Evolutionary conservation across 2,113 vertebrate species (phyloP), one percentile per base, ranked within the genome.

Genomic region (Poeciliopsis turrubarensis): DNA sequence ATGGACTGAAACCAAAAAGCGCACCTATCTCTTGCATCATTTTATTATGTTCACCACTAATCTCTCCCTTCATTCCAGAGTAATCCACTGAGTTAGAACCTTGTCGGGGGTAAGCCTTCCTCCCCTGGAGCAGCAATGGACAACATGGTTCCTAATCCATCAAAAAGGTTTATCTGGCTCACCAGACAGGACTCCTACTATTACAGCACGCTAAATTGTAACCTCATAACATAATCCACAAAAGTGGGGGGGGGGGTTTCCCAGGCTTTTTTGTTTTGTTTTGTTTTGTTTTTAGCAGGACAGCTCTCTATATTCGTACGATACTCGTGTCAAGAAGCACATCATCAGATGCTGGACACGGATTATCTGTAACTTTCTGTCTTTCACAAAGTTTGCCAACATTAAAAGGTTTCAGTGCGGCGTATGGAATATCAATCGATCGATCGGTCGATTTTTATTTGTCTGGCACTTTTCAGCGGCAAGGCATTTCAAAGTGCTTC

Each of bases 1-100:
- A 70, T 68, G 61, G 78, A 60, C 0, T 64, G 73, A 68, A 77
- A 72, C 47, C 39, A 65, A 3, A 37, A 41, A 73, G 54, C 73
- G 51, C 39, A 5, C 60, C 26, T 32, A 39, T 73, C 66, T 60
- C 25, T 25, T 15, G 39, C 10, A 29, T 71, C 73, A 41, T 1
- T 9, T 26, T 72, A 69, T 75, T 60, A 67, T 54, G 19, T 71
- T 64, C 32, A 32, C 64, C 32, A 1, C 77, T 60, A 65, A 29
- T 72, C 73, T 37, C 74, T 34, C 37, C 67, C 73, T 61, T 81
- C 62, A 71, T 79, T 79, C 68, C 47, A 17, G 30, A 47, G 60
- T 75, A 84, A 87, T 83, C 85, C 76, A 14, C 26, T 70, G 68
- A 78, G 68, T 79, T 83, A 83, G 78, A 72, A 60, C 25, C 71